Conservation (phyloP, 2,888 invertebrate genomes). For the Agonopterix alstromeriana region DNA sequence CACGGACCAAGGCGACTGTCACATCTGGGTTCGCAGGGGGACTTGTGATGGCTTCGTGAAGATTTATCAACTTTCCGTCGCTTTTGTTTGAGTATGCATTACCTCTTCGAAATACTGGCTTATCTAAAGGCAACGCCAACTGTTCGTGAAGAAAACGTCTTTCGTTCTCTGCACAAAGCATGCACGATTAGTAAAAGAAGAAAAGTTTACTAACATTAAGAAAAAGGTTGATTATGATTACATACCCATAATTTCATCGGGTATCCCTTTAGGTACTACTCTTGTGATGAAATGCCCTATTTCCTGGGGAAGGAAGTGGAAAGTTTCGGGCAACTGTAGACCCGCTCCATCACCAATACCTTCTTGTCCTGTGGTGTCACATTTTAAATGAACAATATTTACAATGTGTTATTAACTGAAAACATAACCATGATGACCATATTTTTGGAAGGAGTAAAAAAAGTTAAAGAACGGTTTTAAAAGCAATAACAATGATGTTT, state of each 20-base stretch:
- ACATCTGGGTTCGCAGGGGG: constrained; percentile 42
- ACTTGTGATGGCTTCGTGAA: constrained; percentile 80
- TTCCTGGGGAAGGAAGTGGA: constrained; percentile 84
- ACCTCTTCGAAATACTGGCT: constrained; percentile 85
- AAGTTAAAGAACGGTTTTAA: too few relatives aligned
- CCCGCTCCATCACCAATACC: constrained; percentile 68
- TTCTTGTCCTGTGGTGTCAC: constrained; percentile 52
- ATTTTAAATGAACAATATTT: too few relatives aligned
- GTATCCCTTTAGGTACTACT: constrained; percentile 80
- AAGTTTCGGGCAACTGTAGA: constrained; percentile 79
- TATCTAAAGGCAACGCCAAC: constrained; percentile 80
- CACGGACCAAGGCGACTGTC: constrained; percentile 79
- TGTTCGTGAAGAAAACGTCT: constrained; percentile 83
- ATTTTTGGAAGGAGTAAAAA: too few relatives aligned
- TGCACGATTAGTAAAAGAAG: too few relatives aligned
- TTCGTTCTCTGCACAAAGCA: constrained; percentile 68
- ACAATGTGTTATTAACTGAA: too few relatives aligned
- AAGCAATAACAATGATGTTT: too few relatives aligned
- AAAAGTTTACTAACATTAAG: background rate
- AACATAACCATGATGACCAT: too few relatives aligned
- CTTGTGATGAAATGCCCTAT: constrained; percentile 87
- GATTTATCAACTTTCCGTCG: constrained; percentile 80
- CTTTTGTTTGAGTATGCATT: constrained; percentile 78
- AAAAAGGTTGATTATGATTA: constrained; percentile 5
- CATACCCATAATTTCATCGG: constrained; percentile 83